phyloP scores from a whole-genome alignment of 1,140 invertebrate species.

The Tetragnatha versicolor region DNA sequence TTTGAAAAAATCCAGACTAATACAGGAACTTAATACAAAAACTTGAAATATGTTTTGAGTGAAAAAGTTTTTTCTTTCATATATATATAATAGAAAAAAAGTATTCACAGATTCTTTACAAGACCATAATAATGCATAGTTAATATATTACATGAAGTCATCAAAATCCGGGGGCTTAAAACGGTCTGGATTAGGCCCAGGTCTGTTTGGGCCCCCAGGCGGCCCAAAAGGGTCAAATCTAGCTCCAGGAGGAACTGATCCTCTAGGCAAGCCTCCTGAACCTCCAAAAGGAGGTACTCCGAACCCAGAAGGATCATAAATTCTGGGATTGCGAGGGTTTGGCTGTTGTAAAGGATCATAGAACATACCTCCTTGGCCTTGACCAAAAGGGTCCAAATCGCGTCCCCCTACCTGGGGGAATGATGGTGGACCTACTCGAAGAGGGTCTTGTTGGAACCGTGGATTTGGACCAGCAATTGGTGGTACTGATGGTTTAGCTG shows the following conservation, averaged over 20 bases:
- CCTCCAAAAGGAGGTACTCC: neutral
- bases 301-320: neutral
- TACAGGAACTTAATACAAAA: too few relatives aligned
- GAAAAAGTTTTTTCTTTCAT: too few relatives aligned
- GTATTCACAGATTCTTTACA: too few relatives aligned
- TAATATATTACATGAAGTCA: slow-evolving; percentile 18
- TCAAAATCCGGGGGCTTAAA: slow-evolving; percentile 30
- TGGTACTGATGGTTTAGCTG: neutral
- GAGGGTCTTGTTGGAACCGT: neutral
- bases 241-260: slow-evolving; percentile 46
- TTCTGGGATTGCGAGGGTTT: neutral
- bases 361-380: neutral
- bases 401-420: slow-evolving; percentile 6
- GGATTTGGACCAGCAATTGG: neutral
- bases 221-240: slow-evolving; percentile 48
- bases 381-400: slow-evolving; percentile 16
- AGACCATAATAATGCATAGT: too few relatives aligned
- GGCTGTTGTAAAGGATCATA: neutral
- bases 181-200: slow-evolving; percentile 33
- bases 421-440: neutral
- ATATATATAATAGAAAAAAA: too few relatives aligned
- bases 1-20: too few relatives aligned
- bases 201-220: neutral
- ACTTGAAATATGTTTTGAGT: too few relatives aligned
- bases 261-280: neutral